phyloP scores from a whole-genome alignment of 2,888 invertebrate species.

The Heliconius aoede region DNA sequence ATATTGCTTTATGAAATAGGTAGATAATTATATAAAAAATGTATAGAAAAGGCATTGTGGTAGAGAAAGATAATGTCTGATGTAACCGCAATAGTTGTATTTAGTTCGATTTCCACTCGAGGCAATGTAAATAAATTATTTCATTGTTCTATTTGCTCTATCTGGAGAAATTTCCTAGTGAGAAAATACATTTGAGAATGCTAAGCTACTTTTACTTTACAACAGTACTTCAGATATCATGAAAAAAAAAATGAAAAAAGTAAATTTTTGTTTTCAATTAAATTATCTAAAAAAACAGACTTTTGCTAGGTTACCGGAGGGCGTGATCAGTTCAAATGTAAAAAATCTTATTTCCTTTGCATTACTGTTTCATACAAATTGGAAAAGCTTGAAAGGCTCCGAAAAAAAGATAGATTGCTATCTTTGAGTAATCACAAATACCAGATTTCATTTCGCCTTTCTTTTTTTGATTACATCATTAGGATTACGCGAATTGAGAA shows the following conservation, averaged over 20 bases:
- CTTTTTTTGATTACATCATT: conserved; percentile 67
- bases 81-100: background rate
- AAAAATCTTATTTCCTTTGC: conserved; percentile 56
- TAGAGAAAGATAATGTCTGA: background rate
- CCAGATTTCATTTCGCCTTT: conserved; percentile 53
- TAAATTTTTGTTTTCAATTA: conserved; percentile 20
- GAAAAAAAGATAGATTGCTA: conserved; percentile 60
- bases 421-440: conserved; percentile 72
- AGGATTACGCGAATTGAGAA: conserved; percentile 39
- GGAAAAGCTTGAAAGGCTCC: conserved; percentile 64
- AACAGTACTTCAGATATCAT: background rate
- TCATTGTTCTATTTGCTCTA: no score
- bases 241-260: background rate
- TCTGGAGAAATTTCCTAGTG: background rate
- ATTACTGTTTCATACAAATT: conserved; percentile 64
- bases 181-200: background rate
- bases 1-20: background rate
- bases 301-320: conserved; percentile 6
- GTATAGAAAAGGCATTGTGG: no score
- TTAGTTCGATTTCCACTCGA: no score
- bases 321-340: conserved; percentile 45
- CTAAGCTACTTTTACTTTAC: background rate
- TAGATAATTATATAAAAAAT: background rate
- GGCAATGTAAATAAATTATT: no score
- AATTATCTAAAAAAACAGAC: conserved; percentile 24